Evolutionary conservation across 1,140 invertebrate genomes (phyloP), one percentile per base, ranked within the genome.

Genomic region (Aphelinus certus): DNA sequence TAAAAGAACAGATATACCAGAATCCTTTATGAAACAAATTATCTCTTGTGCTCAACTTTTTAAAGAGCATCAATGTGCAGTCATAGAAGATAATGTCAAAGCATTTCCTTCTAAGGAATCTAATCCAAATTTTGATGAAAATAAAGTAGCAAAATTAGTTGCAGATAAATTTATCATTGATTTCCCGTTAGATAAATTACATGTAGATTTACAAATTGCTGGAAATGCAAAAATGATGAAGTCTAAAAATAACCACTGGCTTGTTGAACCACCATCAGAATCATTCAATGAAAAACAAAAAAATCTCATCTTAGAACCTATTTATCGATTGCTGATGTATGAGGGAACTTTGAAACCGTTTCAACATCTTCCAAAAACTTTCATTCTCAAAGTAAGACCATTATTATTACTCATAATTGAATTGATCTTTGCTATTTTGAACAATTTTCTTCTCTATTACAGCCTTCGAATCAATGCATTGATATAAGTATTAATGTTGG

Each of bases 21-120:
- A 87, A 1, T 81, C 82, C 60, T 96, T 96, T 82, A 76, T 95
- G 1, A 81, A 89, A n/a, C 91, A 94, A 83, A 87, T 96, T 43
- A 86, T 90, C 26, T 82, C 89, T 1, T 94, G 92, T 80, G 88
- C 89, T 1, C 81, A 87, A 46, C 90, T 91, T 79, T 95, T 93
- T 79, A 92, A 91, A 80, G 87, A 89, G 53, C 84, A 88, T 61
- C 94, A 95, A 80, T 90, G 90, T 70, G 81, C 88, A 75, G 90
- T 90, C 0, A 94, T 94, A 57, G 83, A 89, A 74, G 86, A 90
- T 63, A 94, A 94, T 79, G 89, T 94, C 45, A 82, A 85, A 74
- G 85, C 90, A 3, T 68, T 7, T 67, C 10, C 6, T 1, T 2
- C 4, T 45, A 63, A 77, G 62, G 64, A 60, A 6, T 7, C 1